phyloP scores from a whole-genome alignment of 64 coral and sea anemone species.

The Montipora capricornis region DNA sequence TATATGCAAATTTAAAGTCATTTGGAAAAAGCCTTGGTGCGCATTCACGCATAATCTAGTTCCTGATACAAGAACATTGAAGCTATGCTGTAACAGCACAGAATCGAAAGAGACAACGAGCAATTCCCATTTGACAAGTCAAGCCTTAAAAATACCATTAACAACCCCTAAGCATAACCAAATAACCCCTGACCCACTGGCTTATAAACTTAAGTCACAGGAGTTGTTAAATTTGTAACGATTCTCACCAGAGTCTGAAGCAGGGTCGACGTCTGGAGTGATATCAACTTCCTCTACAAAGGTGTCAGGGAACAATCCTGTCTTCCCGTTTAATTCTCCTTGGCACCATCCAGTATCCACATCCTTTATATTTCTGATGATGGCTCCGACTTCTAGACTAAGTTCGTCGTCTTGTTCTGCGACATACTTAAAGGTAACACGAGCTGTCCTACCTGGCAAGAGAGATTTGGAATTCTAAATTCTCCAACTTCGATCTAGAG shows the following conservation, averaged over 20 bases:
- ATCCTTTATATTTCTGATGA: conserved; percentile 69
- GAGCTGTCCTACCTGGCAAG: conserved; percentile 66
- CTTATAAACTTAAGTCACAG: background rate
- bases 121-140: no score
- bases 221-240: background rate
- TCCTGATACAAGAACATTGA: no score
- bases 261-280: background rate
- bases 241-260: background rate
- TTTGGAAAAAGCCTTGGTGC: no score
- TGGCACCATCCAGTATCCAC: conserved; percentile 85
- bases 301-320: conserved; percentile 85
- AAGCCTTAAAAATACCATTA: no score
- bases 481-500: no score
- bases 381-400: conserved; percentile 61
- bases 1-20: no score
- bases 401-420: conserved; percentile 72
- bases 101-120: no score
- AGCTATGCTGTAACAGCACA: no score
- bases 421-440: conserved; percentile 77
- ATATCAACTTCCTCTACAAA: conserved; percentile 72
- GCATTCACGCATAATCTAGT: no score
- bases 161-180: no score
- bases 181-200: background rate
- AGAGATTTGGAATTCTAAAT: background rate
- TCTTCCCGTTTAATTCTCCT: conserved; percentile 73